Evolutionary conservation across 2,888 invertebrate genomes (phyloP).

Genomic region (Zelleria hepariella): DNA sequence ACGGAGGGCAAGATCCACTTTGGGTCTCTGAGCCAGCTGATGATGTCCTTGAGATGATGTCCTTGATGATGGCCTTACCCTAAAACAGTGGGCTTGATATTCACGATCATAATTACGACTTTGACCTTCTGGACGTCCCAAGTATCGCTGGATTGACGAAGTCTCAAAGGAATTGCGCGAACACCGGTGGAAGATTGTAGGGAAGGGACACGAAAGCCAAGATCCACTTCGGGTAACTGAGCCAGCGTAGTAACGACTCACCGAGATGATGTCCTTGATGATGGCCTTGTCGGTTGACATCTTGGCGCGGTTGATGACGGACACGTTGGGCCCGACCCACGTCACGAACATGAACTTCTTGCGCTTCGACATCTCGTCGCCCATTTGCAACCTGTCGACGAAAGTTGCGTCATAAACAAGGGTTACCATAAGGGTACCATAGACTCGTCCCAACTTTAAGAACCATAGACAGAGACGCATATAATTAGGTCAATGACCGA

Average conservation of each 20-base stretch:
- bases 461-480: too few relatives aligned
- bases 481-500: too few relatives aligned
- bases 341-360: slow-evolving; percentile 85
- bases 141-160: too few relatives aligned
- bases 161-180: too few relatives aligned
- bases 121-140: too few relatives aligned
- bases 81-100: too few relatives aligned
- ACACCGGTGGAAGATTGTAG: background rate
- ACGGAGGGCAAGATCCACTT: too few relatives aligned
- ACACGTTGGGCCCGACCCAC: slow-evolving; percentile 82
- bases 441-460: too few relatives aligned
- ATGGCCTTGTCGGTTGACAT: slow-evolving; percentile 86
- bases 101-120: too few relatives aligned
- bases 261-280: slow-evolving; percentile 82
- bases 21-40: too few relatives aligned
- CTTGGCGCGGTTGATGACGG: slow-evolving; percentile 83
- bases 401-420: background rate
- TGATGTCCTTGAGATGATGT: slow-evolving; percentile 76
- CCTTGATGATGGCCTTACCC: slow-evolving; percentile 85
- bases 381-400: slow-evolving; percentile 75
- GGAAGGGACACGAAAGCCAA: too few relatives aligned
- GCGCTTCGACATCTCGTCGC: slow-evolving; percentile 87
- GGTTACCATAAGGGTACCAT: background rate
- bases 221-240: too few relatives aligned
- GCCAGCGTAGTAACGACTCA: slow-evolving; percentile 47